Evolutionary conservation across 2,113 vertebrate genomes (phyloP).

Genomic region (Leptobrachium leishanense): DNA sequence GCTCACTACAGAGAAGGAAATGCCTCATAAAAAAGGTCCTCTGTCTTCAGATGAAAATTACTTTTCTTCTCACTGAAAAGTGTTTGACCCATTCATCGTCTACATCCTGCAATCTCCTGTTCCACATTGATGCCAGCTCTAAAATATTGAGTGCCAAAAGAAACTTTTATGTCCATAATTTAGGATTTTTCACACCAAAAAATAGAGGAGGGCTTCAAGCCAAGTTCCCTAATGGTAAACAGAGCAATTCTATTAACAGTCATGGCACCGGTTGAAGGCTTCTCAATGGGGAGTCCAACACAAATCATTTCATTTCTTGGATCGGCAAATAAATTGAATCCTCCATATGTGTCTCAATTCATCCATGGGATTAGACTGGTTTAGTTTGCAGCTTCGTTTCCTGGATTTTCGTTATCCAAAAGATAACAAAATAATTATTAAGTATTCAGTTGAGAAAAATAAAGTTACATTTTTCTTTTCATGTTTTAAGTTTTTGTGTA

Average conservation of each 20-base stretch:
- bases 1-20: no score
- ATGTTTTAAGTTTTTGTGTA: background rate
- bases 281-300: conserved; percentile 32
- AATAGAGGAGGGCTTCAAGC: conserved; percentile 40
- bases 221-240: conserved; percentile 45
- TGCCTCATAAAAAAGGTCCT: no score
- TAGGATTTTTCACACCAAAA: conserved; percentile 48
- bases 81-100: background rate
- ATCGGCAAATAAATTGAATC: conserved; percentile 48
- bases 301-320: conserved; percentile 48
- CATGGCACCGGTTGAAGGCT: conserved; percentile 44
- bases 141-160: conserved; percentile 46
- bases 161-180: conserved; percentile 45
- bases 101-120: background rate
- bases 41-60: no score
- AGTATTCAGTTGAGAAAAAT: background rate
- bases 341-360: conserved; percentile 42
- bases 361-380: conserved; percentile 34
- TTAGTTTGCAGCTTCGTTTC: conserved; percentile 31
- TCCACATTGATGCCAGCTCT: conserved; percentile 13
- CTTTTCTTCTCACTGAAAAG: background rate
- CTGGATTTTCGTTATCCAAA: conserved; percentile 24
- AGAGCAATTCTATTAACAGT: conserved; percentile 47
- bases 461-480: background rate
- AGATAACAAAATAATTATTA: conserved; percentile 3